These are phyloP conservation scores for Centropus bengalensis DNA, from an alignment of 2,113 vertebrate genomes.

Conservation along the genomic window DNA sequence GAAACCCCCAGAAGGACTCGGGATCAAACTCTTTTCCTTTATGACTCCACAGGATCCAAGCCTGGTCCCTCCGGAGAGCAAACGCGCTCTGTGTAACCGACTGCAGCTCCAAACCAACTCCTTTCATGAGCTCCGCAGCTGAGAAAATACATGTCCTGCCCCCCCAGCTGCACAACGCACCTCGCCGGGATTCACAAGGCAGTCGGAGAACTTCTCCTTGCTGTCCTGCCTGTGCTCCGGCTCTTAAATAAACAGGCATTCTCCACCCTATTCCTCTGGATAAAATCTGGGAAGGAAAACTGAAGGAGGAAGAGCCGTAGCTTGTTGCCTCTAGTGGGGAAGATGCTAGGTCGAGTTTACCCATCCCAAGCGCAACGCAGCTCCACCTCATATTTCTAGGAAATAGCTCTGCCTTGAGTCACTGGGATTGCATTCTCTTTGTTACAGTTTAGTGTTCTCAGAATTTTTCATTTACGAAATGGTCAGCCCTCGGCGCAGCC, in stretches of 20 bases:
- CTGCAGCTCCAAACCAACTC: slow-evolving; percentile 4
- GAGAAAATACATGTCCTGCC: background rate
- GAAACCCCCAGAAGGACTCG: background rate
- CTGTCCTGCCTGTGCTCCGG: background rate
- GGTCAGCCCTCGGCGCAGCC: background rate
- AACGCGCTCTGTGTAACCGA: background rate
- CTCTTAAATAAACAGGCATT: background rate
- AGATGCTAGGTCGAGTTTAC: background rate
- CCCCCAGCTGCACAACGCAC: background rate
- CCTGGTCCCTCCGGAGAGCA: background rate
- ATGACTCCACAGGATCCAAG: background rate
- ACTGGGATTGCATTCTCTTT: background rate
- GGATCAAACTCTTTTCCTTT: background rate
- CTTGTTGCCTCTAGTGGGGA: background rate
- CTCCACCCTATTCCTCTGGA: background rate
- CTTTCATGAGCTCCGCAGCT: background rate
- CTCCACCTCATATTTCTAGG: background rate
- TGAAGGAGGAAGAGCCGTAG: background rate
- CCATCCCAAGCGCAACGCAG: background rate
- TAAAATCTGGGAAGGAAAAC: background rate
- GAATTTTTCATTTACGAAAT: background rate
- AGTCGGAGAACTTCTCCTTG: background rate
- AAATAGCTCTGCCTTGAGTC: background rate
- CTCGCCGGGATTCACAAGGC: background rate
- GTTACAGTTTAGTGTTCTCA: background rate